phyloP scores from a whole-genome alignment of 2,113 vertebrate genomes.

The Misgurnus mizolepis region DNA sequence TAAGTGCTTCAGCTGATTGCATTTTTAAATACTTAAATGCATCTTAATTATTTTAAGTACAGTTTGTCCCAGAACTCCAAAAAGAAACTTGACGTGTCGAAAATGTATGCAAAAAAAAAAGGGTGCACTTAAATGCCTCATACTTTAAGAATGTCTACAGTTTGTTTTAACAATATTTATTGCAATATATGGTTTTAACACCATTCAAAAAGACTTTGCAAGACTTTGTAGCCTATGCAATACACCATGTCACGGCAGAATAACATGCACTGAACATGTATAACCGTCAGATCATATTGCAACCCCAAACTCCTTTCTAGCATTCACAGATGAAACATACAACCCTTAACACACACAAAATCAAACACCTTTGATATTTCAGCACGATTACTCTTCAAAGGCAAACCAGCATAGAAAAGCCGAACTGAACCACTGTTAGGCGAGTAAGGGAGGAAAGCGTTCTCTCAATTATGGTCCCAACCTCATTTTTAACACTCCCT shows the following conservation, averaged over 20 bases:
- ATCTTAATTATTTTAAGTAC: no score
- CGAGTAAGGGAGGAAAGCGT: no score
- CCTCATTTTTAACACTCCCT: background rate
- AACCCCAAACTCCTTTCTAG: background rate
- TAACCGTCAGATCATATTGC: background rate
- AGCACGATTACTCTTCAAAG: constrained; percentile 7
- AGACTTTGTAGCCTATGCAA: background rate
- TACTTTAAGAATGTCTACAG: background rate
- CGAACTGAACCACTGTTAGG: background rate
- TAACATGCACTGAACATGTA: background rate
- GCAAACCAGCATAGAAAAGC: background rate
- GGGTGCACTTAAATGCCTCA: background rate
- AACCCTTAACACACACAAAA: background rate
- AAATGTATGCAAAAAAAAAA: background rate
- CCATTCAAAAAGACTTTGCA: background rate
- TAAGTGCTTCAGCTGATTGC: background rate
- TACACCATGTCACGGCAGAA: background rate
- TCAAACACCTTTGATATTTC: constrained; percentile 24
- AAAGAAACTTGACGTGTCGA: background rate
- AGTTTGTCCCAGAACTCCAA: background rate
- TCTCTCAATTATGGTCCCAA: background rate
- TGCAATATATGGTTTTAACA: background rate
- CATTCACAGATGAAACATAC: background rate
- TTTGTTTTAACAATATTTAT: background rate
- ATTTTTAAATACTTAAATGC: background rate